A percentile compares a stretch with the other conserved stretches of the same genome.
phyloP scores from a whole-genome alignment of 2,797 vertebrate genomes.

The Varecia variegata region DNA sequence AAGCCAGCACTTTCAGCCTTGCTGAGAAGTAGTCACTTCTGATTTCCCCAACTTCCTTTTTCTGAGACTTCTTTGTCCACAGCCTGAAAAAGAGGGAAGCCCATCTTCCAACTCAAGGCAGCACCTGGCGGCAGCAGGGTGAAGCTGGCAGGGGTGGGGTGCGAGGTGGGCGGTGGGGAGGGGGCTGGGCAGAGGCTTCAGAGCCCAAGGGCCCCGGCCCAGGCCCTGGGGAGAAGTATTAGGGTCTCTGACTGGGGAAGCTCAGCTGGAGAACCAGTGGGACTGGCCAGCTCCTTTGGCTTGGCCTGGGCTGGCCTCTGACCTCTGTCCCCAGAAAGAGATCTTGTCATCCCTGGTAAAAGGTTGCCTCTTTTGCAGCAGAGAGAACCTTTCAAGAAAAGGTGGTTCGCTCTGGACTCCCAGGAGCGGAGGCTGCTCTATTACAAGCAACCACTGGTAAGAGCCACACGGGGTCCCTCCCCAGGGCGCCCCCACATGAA shows the following conservation, averaged over 20 bases:
- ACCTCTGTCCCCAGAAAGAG: not conserved
- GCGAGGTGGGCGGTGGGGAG: not conserved
- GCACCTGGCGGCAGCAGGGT: not conserved
- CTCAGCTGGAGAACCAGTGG: not conserved
- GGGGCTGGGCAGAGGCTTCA: not conserved
- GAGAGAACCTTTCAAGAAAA: constrained; percentile 91
- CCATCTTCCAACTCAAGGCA: not conserved
- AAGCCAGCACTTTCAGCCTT: not conserved
- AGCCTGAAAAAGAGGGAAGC: constrained; percentile 50
- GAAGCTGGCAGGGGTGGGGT: not conserved
- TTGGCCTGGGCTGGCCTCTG: not conserved
- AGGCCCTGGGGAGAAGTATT: not conserved
- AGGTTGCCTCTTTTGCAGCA: constrained; percentile 85
- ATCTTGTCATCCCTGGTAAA: not conserved
- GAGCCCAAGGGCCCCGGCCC: not conserved
- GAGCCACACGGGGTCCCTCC: constrained; percentile 38
- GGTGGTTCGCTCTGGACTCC: constrained; percentile 95
- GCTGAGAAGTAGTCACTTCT: constrained; percentile 18
- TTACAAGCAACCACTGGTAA: constrained; percentile 93
- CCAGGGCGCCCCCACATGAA: not conserved
- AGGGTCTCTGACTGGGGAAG: not conserved
- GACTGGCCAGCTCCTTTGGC: not conserved
- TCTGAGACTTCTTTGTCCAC: constrained; percentile 33
- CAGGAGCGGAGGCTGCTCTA: constrained; percentile 92
- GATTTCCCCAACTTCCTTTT: constrained; percentile 57